A percentile compares a stretch with the other conserved stretches of the same genome.
phyloP scores from a whole-genome alignment of 2,797 vertebrate genomes.

The Hoplostethus atlanticus region DNA sequence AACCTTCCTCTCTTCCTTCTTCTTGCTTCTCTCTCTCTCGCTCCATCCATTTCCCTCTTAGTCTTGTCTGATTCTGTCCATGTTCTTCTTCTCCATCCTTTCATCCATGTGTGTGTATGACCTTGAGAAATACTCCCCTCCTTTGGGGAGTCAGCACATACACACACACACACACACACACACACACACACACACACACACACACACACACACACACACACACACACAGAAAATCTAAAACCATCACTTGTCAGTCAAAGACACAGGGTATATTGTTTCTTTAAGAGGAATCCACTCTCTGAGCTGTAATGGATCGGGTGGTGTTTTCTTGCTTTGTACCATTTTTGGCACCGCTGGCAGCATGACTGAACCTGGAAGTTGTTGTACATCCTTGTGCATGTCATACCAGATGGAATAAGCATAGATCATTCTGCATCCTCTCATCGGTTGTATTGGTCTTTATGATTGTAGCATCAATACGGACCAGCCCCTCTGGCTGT shows the following conservation, averaged over 20 bases:
- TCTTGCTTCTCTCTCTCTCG: background rate
- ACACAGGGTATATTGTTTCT: conserved; percentile 5
- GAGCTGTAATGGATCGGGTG: background rate
- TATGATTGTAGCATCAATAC: conserved; percentile 48
- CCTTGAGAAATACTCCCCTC: conserved; percentile 58
- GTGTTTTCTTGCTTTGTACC: background rate
- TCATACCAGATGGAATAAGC: conserved; percentile 45
- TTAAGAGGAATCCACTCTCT: background rate
- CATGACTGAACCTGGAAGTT: background rate
- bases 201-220: conserved; percentile 3
- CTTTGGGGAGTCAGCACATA: no score
- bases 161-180: no score
- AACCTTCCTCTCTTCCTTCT: background rate
- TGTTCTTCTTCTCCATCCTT: background rate
- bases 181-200: conserved; percentile 2
- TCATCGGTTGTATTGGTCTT: conserved; percentile 50
- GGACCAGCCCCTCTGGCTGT: conserved; percentile 56
- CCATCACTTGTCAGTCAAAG: conserved; percentile 4
- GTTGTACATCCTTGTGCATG: conserved; percentile 13
- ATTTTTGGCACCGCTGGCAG: conserved; percentile 10
- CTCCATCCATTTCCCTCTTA: background rate
- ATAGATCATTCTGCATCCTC: conserved; percentile 31
- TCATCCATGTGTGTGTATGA: conserved; percentile 26
- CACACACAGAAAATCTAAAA: background rate
- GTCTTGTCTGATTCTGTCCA: background rate